Conservation (phyloP, 2,797 vertebrate species). For the Triplophysa yarkandensis region DNA sequence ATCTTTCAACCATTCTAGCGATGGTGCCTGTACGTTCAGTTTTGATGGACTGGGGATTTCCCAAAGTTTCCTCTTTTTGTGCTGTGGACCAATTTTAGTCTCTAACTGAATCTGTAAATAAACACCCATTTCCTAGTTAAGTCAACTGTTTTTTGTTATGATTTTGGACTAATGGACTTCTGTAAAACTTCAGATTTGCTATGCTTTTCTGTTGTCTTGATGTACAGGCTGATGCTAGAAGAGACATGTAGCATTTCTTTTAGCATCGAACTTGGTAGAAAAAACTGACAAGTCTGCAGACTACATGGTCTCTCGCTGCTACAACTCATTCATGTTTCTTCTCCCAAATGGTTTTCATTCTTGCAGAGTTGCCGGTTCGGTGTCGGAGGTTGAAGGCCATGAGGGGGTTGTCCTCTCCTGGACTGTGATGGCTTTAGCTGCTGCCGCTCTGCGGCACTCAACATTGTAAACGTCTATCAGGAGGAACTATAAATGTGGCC, state of each 20-base stretch:
- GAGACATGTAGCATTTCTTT: slow-evolving; percentile 8
- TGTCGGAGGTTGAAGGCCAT: slow-evolving; percentile 47
- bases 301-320: slow-evolving; percentile 35
- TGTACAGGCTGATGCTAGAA: slow-evolving; percentile 8
- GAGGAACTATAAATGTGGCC: slow-evolving; percentile 46
- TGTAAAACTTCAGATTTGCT: slow-evolving; percentile 7
- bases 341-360: slow-evolving; percentile 56
- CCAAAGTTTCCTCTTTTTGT: slow-evolving; percentile 14
- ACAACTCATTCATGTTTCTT: slow-evolving; percentile 42
- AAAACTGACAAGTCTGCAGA: slow-evolving; percentile 32
- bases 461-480: slow-evolving; percentile 55
- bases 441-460: slow-evolving; percentile 47
- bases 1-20: not conserved
- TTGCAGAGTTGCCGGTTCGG: slow-evolving; percentile 47
- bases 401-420: slow-evolving; percentile 17
- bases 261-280: slow-evolving; percentile 13
- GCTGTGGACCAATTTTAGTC: slow-evolving; percentile 25
- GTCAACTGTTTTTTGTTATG: slow-evolving; percentile 31
- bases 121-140: slow-evolving; percentile 34
- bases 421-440: slow-evolving; percentile 57
- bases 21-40: not conserved
- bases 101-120: slow-evolving; percentile 20
- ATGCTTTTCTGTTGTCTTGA: slow-evolving; percentile 26
- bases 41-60: not conserved
- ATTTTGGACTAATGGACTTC: slow-evolving; percentile 28